A percentile compares a stretch with the other conserved stretches of the same genome.
Conservation (phyloP, 2,888 invertebrate species). For the Heliconius hortense region DNA sequence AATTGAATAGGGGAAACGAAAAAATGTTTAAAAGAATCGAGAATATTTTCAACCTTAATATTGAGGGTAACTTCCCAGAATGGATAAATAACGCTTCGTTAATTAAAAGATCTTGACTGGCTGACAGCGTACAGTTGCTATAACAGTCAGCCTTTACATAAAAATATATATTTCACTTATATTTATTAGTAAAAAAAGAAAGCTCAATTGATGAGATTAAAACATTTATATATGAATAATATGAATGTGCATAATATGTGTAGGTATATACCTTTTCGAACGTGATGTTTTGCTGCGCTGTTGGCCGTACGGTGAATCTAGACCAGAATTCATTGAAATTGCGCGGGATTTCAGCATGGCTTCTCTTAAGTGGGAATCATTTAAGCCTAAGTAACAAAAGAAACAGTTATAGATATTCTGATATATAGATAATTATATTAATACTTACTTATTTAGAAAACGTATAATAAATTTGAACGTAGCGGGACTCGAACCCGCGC, state of each 20-base stretch:
- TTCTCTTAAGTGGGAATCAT: constrained; percentile 59
- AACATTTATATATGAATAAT: neutral
- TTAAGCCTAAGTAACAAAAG: constrained; percentile 56
- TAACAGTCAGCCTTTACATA: neutral
- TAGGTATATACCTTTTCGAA: constrained; percentile 62
- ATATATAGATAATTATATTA: too few species aligned
- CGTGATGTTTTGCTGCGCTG: constrained; percentile 58
- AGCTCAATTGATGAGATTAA: neutral
- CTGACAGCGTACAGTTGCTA: neutral
- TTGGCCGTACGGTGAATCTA: constrained; percentile 62
- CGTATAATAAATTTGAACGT: too few species aligned
- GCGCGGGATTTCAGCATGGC: constrained; percentile 64
- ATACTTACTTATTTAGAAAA: too few species aligned
- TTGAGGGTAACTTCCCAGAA: neutral
- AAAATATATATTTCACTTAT: neutral
- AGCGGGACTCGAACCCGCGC: too few species aligned
- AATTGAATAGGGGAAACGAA: constrained; percentile 17
- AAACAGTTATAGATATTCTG: neutral
- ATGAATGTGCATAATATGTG: neutral
- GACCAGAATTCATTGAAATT: constrained; percentile 74
- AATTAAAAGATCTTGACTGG: neutral
- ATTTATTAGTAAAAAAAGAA: neutral
- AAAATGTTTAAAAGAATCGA: constrained; percentile 20
- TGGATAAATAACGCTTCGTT: constrained; percentile 23
- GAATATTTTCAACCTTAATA: constrained; percentile 23